Base-by-base conservation (phyloP, 1,140 invertebrate genomes). In the Zaprionus davidi region DNA sequence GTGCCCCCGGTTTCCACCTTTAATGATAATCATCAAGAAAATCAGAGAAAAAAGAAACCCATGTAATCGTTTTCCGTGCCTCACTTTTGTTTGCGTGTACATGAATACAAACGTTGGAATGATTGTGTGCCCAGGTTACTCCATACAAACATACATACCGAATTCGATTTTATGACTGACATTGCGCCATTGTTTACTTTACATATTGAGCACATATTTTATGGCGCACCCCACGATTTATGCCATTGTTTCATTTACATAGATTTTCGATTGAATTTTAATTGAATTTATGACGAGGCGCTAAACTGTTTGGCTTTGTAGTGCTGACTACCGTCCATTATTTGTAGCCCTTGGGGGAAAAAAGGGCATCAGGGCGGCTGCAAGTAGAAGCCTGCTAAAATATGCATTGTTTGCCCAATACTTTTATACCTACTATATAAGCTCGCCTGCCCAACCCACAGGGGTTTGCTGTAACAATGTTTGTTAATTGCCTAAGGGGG, bases 231-330 rank as follows among this genome's bases (percentile, higher is more conserved):
- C 76, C 67, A 73, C 78, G 60, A 87, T 86, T 82, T 80, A 71
- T 67, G 66, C 67, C 67, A 88, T 87, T 88, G 84, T 88, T 76
- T 76, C 73, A 80, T 81, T 78, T 84, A 84, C 83, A 87, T 88
- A 87, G 78, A 84, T 88, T 84, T 87, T 88, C 78, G 77, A 84
- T 88, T 87, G 85, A 88, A 87, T 87, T 88, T 87, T 87, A 87
- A 88, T 87, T 87, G 84, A 88, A 84, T 88, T 88, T 87, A 78
- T 81, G 69, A 73, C 81, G 59, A 74, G 67, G 66, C 72, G 57
- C 68, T 58, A 46, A 77, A 73, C 60, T 70, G 79, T 78, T 73
- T 79, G 71, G 68, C 57, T 79, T 85, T 86, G 76, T 79, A 68
- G 65, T 76, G 68, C 67, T 62, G 67, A 59, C 73, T 68, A 36